Conservation (phyloP, 2,113 vertebrate species). For the Anseranas semipalmata region DNA sequence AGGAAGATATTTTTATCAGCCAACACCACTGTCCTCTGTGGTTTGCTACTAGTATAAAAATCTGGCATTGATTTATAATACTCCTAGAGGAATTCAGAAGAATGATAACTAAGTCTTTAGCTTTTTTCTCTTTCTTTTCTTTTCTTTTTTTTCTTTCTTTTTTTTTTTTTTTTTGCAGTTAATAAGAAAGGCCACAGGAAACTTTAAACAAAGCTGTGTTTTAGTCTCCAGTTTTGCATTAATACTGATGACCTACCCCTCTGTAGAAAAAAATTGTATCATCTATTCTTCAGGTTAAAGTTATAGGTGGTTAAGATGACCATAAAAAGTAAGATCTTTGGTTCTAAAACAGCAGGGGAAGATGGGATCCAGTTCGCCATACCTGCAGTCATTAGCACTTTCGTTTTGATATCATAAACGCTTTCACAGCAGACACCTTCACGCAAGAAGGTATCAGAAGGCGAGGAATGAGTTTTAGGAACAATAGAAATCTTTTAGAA, state of each 20-base stretch:
- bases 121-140: neutral
- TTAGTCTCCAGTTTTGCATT: conserved; percentile 32
- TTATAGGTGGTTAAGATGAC: neutral
- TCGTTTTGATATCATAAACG: neutral
- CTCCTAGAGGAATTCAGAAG: conserved; percentile 76
- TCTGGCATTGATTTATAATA: conserved; percentile 79
- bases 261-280: neutral
- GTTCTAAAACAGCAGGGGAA: neutral
- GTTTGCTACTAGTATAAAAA: conserved; percentile 75
- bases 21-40: conserved; percentile 70
- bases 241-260: neutral
- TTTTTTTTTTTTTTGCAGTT: neutral
- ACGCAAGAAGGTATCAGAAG: fast-evolving
- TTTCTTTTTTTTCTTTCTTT: no score
- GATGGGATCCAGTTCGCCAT: neutral
- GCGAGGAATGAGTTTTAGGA: neutral
- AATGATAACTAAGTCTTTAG: conserved; percentile 74
- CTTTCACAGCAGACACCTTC: neutral
- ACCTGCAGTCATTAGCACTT: neutral
- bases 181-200: conserved; percentile 52
- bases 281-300: neutral
- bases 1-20: conserved; percentile 74
- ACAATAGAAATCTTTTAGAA: neutral
- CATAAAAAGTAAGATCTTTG: neutral
- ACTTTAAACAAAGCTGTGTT: conserved; percentile 33